A percentile compares a stretch with the other conserved stretches of the same genome.
These are phyloP conservation scores for Pogonognathellus flavescens DNA, from an alignment of 1,140 invertebrate species.

Conservation along the genomic window DNA sequence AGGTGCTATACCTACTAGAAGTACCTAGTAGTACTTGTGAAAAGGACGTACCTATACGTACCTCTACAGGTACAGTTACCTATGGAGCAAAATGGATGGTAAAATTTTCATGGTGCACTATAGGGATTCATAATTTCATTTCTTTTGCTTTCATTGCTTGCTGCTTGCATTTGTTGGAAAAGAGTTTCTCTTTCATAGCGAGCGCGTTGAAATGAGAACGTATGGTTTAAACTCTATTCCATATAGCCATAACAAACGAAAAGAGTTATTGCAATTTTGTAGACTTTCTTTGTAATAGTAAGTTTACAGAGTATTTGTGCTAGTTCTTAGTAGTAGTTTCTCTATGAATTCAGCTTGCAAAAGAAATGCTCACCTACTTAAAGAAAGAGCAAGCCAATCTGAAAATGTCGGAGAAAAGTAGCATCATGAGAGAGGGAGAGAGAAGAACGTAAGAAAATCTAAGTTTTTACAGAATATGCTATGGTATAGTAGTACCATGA, in stretches of 20 bases:
- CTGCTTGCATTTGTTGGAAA: not conserved
- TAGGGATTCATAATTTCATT: conserved; percentile 54
- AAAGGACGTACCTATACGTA: no score
- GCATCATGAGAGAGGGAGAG: not conserved
- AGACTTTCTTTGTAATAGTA: not conserved
- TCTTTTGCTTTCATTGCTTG: conserved; percentile 29
- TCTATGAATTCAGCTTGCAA: not conserved
- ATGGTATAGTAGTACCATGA: not conserved
- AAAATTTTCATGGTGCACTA: conserved; percentile 59
- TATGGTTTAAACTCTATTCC: not conserved
- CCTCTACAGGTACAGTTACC: not conserved
- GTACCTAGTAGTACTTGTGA: no score
- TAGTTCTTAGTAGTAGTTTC: not conserved
- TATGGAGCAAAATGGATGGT: conserved; percentile 53
- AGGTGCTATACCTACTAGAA: no score
- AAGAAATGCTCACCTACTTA: not conserved
- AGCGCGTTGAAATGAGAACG: not conserved
- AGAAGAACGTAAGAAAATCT: not conserved
- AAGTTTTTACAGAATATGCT: not conserved
- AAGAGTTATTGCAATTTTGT: not conserved
- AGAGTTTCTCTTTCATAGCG: not conserved
- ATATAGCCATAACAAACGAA: no score
- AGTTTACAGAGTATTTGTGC: no score
- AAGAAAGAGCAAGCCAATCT: conserved; percentile 21
- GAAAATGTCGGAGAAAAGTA: conserved; percentile 28